A percentile compares a stretch with the other conserved stretches of the same genome.
These are phyloP conservation scores for Chelonia mydas DNA, from an alignment of 2,797 vertebrate species.

Conservation along the genomic window DNA sequence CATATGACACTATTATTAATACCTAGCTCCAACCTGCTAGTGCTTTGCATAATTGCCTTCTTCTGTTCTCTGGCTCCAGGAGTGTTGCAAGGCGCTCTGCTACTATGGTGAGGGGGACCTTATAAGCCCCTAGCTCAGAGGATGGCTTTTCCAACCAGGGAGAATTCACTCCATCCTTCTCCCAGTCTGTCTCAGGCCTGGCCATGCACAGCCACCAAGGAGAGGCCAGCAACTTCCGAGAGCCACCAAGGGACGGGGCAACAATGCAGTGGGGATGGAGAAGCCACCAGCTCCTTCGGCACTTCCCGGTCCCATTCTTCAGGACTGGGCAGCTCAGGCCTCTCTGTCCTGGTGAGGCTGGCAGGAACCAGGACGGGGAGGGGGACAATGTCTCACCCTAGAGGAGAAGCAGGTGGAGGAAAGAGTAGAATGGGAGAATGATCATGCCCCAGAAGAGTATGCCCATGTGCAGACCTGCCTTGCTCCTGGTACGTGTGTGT, in stretches of 20 bases:
- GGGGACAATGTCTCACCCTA: background rate
- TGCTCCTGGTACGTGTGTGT: background rate
- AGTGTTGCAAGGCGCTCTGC: background rate
- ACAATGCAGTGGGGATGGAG: background rate
- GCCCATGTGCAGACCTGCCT: background rate
- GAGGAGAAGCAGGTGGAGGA: background rate
- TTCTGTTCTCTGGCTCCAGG: background rate
- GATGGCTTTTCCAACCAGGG: background rate
- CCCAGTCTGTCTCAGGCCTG: background rate
- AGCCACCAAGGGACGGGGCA: background rate
- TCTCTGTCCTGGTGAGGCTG: background rate
- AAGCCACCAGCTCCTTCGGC: rapidly evolving
- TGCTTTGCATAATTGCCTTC: background rate
- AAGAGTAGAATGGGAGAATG: background rate
- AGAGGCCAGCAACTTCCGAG: background rate
- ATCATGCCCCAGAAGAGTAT: background rate
- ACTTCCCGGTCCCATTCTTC: background rate
- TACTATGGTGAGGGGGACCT: background rate
- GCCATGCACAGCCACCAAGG: background rate
- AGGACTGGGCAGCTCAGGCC: background rate
- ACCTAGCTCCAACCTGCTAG: background rate
- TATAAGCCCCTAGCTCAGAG: background rate
- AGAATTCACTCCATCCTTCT: background rate
- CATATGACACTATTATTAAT: background rate
- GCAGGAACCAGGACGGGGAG: background rate